Conservation (phyloP, 2,113 vertebrate genomes). For the Siniperca chuatsi region DNA sequence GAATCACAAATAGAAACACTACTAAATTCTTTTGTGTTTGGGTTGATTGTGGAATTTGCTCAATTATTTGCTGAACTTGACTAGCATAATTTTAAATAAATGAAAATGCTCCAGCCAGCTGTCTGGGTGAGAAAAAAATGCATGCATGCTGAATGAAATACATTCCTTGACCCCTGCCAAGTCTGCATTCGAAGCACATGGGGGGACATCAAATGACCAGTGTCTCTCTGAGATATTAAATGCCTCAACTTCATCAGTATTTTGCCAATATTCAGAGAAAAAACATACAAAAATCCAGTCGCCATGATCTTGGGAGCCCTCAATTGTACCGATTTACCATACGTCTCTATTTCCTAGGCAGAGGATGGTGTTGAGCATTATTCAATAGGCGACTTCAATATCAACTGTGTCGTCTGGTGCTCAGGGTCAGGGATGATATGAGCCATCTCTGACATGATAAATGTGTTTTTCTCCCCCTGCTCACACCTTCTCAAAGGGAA, state of each 20-base stretch:
- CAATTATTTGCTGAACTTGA: neutral
- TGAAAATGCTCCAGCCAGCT: neutral
- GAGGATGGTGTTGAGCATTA: conserved; percentile 70
- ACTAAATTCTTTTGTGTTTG: neutral
- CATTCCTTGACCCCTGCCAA: conserved; percentile 23
- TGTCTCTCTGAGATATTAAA: conserved; percentile 38
- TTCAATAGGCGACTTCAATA: conserved; percentile 77
- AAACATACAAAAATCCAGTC: conserved; percentile 12
- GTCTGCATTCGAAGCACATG: conserved; percentile 19
- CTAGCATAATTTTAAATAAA: conserved; percentile 3
- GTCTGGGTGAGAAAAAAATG: conserved; percentile 5
- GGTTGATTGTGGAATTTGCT: neutral
- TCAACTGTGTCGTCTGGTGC: conserved; percentile 68
- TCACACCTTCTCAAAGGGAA: conserved; percentile 75
- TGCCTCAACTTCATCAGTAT: conserved; percentile 14
- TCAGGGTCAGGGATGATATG: conserved; percentile 79
- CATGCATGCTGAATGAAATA: conserved; percentile 9
- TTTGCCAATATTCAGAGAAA: conserved; percentile 35
- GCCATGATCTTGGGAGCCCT: conserved; percentile 18
- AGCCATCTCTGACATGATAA: conserved; percentile 78
- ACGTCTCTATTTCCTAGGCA: conserved; percentile 72
- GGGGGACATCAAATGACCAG: neutral
- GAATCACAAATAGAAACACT: neutral
- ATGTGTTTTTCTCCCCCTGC: conserved; percentile 79
- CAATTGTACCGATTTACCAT: conserved; percentile 58